Evolutionary conservation across 2,113 vertebrate species (phyloP).

Genomic region (Carettochelys insculpta): DNA sequence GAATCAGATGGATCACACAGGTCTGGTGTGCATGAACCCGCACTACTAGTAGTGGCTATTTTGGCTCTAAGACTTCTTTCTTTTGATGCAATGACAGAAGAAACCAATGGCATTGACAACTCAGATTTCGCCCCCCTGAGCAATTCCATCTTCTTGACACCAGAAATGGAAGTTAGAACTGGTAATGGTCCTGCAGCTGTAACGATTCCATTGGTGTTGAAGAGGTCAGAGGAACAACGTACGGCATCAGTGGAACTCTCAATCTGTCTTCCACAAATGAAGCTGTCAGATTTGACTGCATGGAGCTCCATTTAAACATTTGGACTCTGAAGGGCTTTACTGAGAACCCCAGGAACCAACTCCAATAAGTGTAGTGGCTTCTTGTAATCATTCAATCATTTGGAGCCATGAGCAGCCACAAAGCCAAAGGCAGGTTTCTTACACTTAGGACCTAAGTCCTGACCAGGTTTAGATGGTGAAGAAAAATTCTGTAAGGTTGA

Average conservation of each 20-base stretch:
- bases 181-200: neutral
- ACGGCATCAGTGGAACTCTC: neutral
- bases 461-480: neutral
- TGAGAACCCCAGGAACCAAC: neutral
- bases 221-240: neutral
- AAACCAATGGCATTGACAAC: neutral
- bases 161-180: neutral
- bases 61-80: neutral
- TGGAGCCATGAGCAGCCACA: neutral
- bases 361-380: neutral
- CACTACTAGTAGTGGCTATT: neutral
- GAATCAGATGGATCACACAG: neutral
- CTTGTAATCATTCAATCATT: neutral
- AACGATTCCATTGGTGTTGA: neutral
- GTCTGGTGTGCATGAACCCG: neutral
- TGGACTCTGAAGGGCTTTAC: neutral
- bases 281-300: neutral
- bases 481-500: neutral
- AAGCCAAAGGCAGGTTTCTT: neutral
- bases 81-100: neutral
- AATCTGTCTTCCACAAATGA: neutral
- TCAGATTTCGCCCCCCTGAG: too few relatives aligned
- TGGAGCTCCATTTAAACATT: neutral
- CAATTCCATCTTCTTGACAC: neutral
- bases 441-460: neutral